phyloP scores from a whole-genome alignment of 2,113 vertebrate species.

The Eudyptes chrysolophus region DNA sequence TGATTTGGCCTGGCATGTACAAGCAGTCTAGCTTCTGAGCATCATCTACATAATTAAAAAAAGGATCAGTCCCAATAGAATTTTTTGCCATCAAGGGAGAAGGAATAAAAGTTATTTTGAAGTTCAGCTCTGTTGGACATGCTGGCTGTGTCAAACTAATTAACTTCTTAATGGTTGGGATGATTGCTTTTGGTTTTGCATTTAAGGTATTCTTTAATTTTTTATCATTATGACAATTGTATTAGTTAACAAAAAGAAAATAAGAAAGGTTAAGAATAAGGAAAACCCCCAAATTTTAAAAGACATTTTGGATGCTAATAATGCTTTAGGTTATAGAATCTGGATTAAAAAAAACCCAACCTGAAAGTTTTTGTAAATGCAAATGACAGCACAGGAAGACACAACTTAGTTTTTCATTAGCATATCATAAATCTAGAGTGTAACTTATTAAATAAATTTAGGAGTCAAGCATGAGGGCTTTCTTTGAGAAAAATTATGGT shows the following conservation, averaged over 20 bases:
- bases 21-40: neutral
- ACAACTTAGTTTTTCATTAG: neutral
- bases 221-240: neutral
- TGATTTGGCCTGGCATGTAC: neutral
- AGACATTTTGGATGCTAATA: neutral
- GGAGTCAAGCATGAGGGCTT: neutral
- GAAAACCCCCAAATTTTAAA: neutral
- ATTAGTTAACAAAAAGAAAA: neutral
- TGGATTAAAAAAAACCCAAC: neutral
- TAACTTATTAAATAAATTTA: neutral
- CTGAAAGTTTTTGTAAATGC: neutral
- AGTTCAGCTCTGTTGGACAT: neutral
- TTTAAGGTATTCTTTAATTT: neutral
- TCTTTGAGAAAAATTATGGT: neutral
- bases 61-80: neutral
- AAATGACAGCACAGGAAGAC: neutral
- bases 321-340: neutral
- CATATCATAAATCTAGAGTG: neutral
- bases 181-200: neutral
- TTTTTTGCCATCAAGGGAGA: neutral
- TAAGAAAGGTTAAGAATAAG: neutral
- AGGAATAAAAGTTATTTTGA: neutral
- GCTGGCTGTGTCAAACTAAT: neutral
- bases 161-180: neutral
- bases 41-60: neutral